Percentiles rank a stretch among this genome's conserved stretches.
phyloP scores from a whole-genome alignment of 1,140 invertebrate genomes.

The Drosophila trapezifrons region DNA sequence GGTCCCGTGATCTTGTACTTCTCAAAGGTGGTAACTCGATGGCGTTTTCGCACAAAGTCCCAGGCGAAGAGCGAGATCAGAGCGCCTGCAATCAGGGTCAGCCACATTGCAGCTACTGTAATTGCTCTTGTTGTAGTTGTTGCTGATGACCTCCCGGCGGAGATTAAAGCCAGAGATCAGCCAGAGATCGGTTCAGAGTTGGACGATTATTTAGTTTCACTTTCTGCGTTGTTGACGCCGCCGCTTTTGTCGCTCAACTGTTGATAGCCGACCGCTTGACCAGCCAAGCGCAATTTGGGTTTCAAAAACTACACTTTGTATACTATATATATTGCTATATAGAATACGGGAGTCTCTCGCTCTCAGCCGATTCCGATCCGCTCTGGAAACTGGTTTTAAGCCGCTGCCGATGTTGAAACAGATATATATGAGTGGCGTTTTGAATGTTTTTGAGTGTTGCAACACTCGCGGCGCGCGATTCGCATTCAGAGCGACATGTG shows the following conservation, averaged over 20 bases:
- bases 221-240: conserved; percentile 46
- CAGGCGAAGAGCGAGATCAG: conserved; percentile 54
- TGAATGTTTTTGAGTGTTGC: conserved; percentile 23
- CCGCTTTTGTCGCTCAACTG: conserved; percentile 53
- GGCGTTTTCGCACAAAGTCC: conserved; percentile 62
- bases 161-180: conserved; percentile 12
- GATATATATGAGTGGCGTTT: conserved; percentile 12
- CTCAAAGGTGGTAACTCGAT: conserved; percentile 22
- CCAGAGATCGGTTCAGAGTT: background rate
- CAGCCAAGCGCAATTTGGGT: conserved; percentile 57
- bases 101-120: conserved; percentile 43
- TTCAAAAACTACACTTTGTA: conserved; percentile 26
- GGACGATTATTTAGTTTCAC: conserved; percentile 8
- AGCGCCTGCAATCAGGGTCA: conserved; percentile 48
- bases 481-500: conserved; percentile 16
- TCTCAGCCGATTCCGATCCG: conserved; percentile 5
- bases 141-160: conserved; percentile 3
- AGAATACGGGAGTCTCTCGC: conserved; percentile 24
- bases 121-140: background rate
- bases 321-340: conserved; percentile 16
- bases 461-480: conserved; percentile 11
- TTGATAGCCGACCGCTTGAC: conserved; percentile 43
- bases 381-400: conserved; percentile 30
- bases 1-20: conserved; percentile 58
- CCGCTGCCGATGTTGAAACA: conserved; percentile 2